Conservation (phyloP, 2,113 vertebrate genomes). For the Butorides virescens region DNA sequence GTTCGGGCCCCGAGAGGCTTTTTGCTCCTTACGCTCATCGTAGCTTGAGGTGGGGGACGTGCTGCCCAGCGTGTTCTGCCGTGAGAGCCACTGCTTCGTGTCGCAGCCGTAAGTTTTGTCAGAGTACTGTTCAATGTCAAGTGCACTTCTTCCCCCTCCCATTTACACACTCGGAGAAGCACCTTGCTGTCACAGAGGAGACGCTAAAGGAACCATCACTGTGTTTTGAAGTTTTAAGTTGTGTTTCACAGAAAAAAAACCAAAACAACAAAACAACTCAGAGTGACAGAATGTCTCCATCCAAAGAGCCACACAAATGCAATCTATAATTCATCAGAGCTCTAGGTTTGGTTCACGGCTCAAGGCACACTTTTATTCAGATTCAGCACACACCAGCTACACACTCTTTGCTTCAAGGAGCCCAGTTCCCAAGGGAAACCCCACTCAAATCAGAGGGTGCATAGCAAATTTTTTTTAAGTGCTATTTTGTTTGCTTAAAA, state of each 20-base stretch:
- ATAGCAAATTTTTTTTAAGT: neutral
- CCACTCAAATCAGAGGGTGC: neutral
- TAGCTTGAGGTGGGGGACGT: too few relatives aligned
- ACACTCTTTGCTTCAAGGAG: too few relatives aligned
- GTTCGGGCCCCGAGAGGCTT: neutral
- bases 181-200: neutral
- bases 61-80: neutral
- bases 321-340: neutral
- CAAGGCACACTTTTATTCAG: neutral
- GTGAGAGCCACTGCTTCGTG: fast-evolving
- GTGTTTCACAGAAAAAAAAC: neutral
- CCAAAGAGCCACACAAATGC: too few relatives aligned
- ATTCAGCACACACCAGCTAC: too few relatives aligned
- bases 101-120: fast-evolving
- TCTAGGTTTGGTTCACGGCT: neutral
- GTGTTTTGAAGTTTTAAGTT: neutral
- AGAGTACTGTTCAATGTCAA: neutral
- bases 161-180: neutral
- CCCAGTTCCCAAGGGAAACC: neutral
- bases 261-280: neutral
- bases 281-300: neutral
- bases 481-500: neutral
- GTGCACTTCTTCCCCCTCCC: neutral
- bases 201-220: neutral
- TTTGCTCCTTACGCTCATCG: neutral